Base-by-base conservation (phyloP, 2,888 invertebrate genomes). In the Gari tellinella region DNA sequence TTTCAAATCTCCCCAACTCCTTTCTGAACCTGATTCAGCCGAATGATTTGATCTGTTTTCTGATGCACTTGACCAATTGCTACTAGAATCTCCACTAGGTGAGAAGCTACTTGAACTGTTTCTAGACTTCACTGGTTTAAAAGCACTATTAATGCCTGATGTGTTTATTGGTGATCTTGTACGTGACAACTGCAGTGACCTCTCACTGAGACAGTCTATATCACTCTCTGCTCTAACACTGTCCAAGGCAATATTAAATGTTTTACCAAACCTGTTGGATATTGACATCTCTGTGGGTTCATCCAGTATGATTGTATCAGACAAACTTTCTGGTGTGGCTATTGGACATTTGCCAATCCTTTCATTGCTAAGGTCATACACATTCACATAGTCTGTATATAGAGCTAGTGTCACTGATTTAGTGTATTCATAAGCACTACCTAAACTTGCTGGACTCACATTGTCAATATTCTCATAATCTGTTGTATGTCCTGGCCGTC, bases 141-240 rank as follows among this genome's bases (percentile, higher is more conserved):
- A 79, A 56, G 79, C 79, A 75, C 79, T 79, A 65, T 79, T 79
- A 8, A 72, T 45, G 14, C 79, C 79, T 7, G 75, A 56, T 40
- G 63, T 79, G 48, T 79, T 79, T 12, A 79, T 72, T n/a, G 79
- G 79, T 12, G 79, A 79, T 43, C 63, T 72, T 12, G 48, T 69
- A 21, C 60, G 45, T 2, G 51, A 43, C 19, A 68, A 46, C n/a
- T 75, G 69, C 8, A 41, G 19, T 21, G 66, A 64, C 5, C 37
- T 25, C 17, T 43, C 31, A 38, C 65, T 56, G 31, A 53, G 55
- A 4, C 49, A 38, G 8, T 46, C 53, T 19, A 40, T 48, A 31
- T 40, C 25, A 15, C 38, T 21, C 21, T 21, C 17, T 21, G 37
- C 23, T 31, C 48, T 46, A 17, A 38, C 38, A 21, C 26, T 38